Base-by-base conservation (phyloP, 1,140 invertebrate species). In the Armadillidium nasatum region DNA sequence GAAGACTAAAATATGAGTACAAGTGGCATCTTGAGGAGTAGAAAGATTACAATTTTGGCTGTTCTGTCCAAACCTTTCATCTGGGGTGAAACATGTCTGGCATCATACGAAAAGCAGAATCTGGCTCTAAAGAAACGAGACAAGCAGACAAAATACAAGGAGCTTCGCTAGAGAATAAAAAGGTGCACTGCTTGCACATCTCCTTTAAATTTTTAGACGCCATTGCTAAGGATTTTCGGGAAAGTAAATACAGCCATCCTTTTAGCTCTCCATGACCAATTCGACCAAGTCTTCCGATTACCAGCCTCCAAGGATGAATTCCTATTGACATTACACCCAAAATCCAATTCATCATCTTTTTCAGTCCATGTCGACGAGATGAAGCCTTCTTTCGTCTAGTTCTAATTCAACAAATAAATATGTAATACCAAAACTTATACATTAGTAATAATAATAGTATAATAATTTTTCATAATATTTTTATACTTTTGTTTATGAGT, bases 1-100 rank as follows among this genome's bases (percentile, higher is more conserved):
- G 87, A 99, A 99, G 77, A 99, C 97, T 76, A 99, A 89, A 81
- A 99, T 99, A 85, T 99, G 97, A 71, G 97, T 99, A 83, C 94
- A 95, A 71, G 94, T 94, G 71, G 96, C 94, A 87, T 99, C 96
- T 82, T 96, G 91, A 7, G 94, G 94, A 70, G 94, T 96, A 71
- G 92, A 93, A 74, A 96, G 87, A 81, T 92, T 90, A 84, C 91
- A 91, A 86, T 94, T 90, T 83, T 82, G 92, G 71, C 91, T 92
- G 78, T 90, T 90, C 85, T 93, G 92, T 79, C 91, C 93, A 86
- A 94, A 94, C 73, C 93, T 88, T 84, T 95, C 93, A 83, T 95
- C 93, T n/a, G 93, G 93, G 60, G 93, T 94, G n/a, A 83, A 94
- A 94, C 81, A 95, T 93, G 85, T 98, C 96, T 44, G 94, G 91